phyloP scores from a whole-genome alignment of 2,113 vertebrate species.

The Chitala chitala region DNA sequence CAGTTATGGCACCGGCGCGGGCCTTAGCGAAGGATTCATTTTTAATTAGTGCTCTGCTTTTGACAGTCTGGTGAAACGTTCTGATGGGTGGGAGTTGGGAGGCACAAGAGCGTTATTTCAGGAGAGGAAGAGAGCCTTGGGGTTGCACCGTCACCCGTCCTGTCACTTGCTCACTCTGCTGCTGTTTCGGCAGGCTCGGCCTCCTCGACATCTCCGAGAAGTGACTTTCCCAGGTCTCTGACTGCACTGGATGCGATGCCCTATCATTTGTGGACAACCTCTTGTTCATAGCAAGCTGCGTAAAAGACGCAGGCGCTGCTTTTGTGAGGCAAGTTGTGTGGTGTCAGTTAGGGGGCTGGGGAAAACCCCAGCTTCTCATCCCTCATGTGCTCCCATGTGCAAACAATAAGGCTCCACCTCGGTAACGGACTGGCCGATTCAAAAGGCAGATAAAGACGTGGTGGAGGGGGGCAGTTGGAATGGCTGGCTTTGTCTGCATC shows the following conservation, averaged over 20 bases:
- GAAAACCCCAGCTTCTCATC: slow-evolving; percentile 34
- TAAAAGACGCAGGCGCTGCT: not conserved
- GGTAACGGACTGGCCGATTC: slow-evolving; percentile 25
- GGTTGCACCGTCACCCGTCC: slow-evolving; percentile 11
- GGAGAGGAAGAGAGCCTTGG: slow-evolving; percentile 29
- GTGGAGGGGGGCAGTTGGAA: not conserved
- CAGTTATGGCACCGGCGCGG: slow-evolving; percentile 65
- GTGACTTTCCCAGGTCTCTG: not conserved
- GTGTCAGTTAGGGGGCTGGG: slow-evolving; percentile 28
- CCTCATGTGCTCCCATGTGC: slow-evolving; percentile 22
- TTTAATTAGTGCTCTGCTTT: slow-evolving; percentile 69
- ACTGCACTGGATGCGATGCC: not conserved
- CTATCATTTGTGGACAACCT: not conserved
- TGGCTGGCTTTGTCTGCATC: not conserved
- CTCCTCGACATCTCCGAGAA: not conserved
- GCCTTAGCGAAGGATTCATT: slow-evolving; percentile 69
- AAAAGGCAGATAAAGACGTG: slow-evolving; percentile 31
- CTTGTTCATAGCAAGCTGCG: not conserved
- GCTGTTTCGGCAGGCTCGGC: not conserved
- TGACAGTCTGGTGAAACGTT: slow-evolving; percentile 1
- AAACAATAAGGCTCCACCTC: slow-evolving; percentile 26
- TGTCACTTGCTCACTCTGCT: not conserved
- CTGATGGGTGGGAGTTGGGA: not conserved
- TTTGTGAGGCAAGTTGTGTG: slow-evolving; percentile 20
- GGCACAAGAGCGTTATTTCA: slow-evolving; percentile 31